phyloP scores from a whole-genome alignment of 1,140 invertebrate genomes.

The Microplitis mediator region DNA sequence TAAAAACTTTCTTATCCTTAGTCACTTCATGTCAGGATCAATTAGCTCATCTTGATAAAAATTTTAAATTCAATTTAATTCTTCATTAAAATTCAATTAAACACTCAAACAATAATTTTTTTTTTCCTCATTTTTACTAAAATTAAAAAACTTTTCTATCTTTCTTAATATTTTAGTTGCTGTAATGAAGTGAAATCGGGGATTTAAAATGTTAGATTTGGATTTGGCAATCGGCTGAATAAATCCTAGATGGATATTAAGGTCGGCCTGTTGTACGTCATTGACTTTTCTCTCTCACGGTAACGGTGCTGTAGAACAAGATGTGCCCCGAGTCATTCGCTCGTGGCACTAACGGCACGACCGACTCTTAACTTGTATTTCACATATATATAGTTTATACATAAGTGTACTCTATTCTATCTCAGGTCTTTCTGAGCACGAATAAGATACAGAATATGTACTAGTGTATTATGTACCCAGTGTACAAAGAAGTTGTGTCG shows the following conservation, averaged over 20 bases:
- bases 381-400: neutral
- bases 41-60: neutral
- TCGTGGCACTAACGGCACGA: neutral
- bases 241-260: conserved; percentile 9
- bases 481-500: neutral
- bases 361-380: neutral
- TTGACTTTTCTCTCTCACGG: conserved; percentile 17
- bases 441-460: neutral
- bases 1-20: conserved; percentile 24
- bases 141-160: no score
- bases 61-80: neutral
- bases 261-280: conserved; percentile 8
- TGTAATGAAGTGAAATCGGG: neutral
- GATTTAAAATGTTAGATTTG: neutral
- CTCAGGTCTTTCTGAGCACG: neutral
- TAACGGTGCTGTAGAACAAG: conserved; percentile 14
- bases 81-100: neutral
- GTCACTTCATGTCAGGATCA: neutral
- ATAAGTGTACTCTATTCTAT: neutral
- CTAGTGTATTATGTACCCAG: neutral
- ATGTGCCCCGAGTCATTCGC: conserved; percentile 11
- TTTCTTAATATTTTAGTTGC: neutral
- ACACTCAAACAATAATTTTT: neutral
- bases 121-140: no score
- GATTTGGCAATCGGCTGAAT: neutral